Evolutionary conservation across 2,797 vertebrate genomes (phyloP).

Genomic region (Oryzias dopingdopingensis): DNA sequence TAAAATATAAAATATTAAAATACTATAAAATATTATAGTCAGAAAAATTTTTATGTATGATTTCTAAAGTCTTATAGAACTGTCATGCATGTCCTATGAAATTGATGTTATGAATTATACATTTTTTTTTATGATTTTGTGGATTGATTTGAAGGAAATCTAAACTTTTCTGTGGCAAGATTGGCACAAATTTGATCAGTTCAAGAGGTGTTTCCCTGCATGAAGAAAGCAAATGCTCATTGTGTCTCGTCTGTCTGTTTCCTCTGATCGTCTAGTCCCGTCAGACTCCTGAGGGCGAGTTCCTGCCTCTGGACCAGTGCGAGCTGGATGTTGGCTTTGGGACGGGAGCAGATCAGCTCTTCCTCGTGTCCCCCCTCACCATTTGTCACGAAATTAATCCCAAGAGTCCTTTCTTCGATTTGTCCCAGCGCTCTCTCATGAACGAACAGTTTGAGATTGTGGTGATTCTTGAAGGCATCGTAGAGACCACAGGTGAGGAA

Average conservation of each 20-base stretch:
- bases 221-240: background rate
- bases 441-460: slow-evolving; percentile 91
- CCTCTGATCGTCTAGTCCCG: slow-evolving; percentile 76
- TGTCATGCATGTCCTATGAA: no score
- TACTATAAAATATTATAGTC: no score
- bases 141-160: no score
- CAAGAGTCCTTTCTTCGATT: slow-evolving; percentile 87
- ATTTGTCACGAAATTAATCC: slow-evolving; percentile 91
- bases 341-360: slow-evolving; percentile 90
- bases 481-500: slow-evolving; percentile 86
- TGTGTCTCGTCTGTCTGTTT: background rate
- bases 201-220: slow-evolving; percentile 19
- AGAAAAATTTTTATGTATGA: no score
- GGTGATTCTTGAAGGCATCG: slow-evolving; percentile 90
- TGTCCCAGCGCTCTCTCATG: slow-evolving; percentile 86
- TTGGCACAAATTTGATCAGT: background rate
- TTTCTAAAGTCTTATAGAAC: no score
- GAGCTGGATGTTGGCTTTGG: slow-evolving; percentile 90
- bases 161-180: no score
- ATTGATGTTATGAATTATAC: no score
- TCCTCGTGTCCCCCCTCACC: slow-evolving; percentile 89
- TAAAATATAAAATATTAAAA: no score
- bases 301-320: slow-evolving; percentile 89
- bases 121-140: no score
- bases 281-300: slow-evolving; percentile 90